Evolutionary conservation across 2,113 vertebrate genomes (phyloP).

Genomic region (Myotis davidii): DNA sequence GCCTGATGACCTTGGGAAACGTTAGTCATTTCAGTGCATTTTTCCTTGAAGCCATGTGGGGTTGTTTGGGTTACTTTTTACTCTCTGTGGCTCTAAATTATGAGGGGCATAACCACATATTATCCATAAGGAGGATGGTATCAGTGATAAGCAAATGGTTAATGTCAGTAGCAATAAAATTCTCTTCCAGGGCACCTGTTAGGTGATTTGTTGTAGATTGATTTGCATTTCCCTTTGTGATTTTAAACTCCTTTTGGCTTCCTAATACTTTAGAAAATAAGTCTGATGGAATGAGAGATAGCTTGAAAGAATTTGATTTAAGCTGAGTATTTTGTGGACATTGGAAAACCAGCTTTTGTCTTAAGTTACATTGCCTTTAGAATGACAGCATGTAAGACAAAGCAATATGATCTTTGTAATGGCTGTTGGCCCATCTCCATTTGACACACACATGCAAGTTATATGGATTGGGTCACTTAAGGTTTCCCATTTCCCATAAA

Average conservation of each 20-base stretch:
- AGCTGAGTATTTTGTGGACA: conserved; percentile 43
- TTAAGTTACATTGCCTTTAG: conserved; percentile 66
- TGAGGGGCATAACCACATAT: neutral
- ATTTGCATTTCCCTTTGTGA: conserved; percentile 69
- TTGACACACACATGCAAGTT: conserved; percentile 57
- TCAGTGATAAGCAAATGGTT: conserved; percentile 54
- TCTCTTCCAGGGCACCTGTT: conserved; percentile 63
- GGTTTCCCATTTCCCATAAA: conserved; percentile 70
- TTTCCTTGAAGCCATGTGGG: conserved; percentile 20
- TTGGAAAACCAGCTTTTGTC: conserved; percentile 47
- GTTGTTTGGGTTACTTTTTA: conserved; percentile 24
- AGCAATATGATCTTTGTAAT: conserved; percentile 65
- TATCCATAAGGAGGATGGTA: neutral
- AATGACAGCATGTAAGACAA: conserved; percentile 58
- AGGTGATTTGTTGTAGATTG: conserved; percentile 65
- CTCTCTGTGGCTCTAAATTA: neutral
- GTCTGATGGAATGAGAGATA: conserved; percentile 61
- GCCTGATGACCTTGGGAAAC: conserved; percentile 80
- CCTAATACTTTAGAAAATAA: conserved; percentile 57
- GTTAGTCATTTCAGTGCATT: conserved; percentile 79
- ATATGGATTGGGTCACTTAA: conserved; percentile 56
- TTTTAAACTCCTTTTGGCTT: conserved; percentile 54
- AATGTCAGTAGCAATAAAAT: conserved; percentile 61
- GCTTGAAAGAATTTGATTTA: conserved; percentile 66
- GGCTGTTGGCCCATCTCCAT: conserved; percentile 57